Percentiles rank a stretch among this genome's conserved stretches.
Evolutionary conservation across 2,888 invertebrate genomes (phyloP).

Genomic region (Lithosia quadra): DNA sequence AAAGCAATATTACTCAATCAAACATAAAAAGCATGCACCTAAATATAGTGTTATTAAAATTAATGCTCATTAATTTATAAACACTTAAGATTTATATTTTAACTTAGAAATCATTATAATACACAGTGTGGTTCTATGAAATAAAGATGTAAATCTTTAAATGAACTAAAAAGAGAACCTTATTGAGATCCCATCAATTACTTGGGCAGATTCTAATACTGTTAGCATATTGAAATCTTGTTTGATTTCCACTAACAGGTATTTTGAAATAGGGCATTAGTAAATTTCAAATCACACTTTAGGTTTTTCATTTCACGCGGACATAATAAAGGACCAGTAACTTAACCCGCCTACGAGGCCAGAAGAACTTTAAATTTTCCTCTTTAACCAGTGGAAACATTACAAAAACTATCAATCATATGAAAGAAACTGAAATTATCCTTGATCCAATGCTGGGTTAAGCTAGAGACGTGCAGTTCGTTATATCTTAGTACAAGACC

Average conservation of each 20-base stretch:
- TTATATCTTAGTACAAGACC: background rate
- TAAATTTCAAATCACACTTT: background rate
- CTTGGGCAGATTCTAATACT: too few relatives aligned
- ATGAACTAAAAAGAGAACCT: too few relatives aligned
- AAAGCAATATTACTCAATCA: conserved; percentile 48
- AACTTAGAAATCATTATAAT: background rate
- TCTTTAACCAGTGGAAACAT: background rate
- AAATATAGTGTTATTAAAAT: conserved; percentile 23
- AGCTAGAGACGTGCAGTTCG: background rate
- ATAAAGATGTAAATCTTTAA: too few relatives aligned
- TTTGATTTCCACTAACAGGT: too few relatives aligned
- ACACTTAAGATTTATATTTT: background rate
- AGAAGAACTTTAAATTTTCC: background rate
- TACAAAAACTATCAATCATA: background rate
- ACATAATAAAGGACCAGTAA: background rate
- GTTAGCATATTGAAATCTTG: too few relatives aligned
- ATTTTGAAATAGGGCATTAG: background rate
- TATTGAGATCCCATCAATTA: too few relatives aligned
- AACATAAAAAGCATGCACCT: conserved; percentile 44
- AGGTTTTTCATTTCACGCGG: background rate
- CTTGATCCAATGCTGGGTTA: background rate
- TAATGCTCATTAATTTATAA: background rate
- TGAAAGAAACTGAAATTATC: background rate
- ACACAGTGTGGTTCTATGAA: background rate
- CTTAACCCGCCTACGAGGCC: background rate